Base-by-base conservation (phyloP, 2,888 invertebrate genomes). In the Lepetodrilus schrolli region DNA sequence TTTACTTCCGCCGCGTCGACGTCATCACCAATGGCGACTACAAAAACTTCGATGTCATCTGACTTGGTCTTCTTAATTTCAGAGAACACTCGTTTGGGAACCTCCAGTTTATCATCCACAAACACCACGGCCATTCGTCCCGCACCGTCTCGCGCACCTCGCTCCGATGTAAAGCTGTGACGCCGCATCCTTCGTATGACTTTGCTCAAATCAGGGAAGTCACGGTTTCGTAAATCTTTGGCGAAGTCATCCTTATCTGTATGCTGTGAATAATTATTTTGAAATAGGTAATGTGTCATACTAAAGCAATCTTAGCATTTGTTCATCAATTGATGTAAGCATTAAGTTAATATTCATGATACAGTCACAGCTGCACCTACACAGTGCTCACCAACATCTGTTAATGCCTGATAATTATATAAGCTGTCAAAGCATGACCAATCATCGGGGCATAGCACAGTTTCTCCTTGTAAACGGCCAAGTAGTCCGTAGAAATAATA, bases 51-150 rank as follows among this genome's bases (percentile, higher is more conserved):
- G 10, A 80, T 77, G n/a, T 74, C 69, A 26, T 78, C 74, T 37
- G 74, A 79, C 49, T 51, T 76, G 1, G 82, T 78, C 66, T 80
- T 50, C 34, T 70, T 37, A 2, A 70, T 74, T 48, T 83, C 83
- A 30, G 70, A 69, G 49, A 68, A 38, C 38, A 72, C 65, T 36
- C 74, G 66, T 10, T 81, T 77, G 1, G 75, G 65, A 36, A 80
- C 75, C 30, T 73, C 74, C 10, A 83, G 73, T 48, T 68, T 77
- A 66, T 84, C 80, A 69, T 86, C 85, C 8, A 86, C 76, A 73
- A 87, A 82, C 5, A 85, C 23, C 1, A 87, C 82, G n/a, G 85
- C 85, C 73, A 85, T 82, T 48, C 82, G 82, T 30, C 79, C 74
- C 2, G 83, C 80, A 5, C 58, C 50, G 10, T 66, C 49, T 43